A percentile compares a stretch with the other conserved stretches of the same genome.
Conservation (phyloP, 2,113 vertebrate species). For the Vombatus ursinus region DNA sequence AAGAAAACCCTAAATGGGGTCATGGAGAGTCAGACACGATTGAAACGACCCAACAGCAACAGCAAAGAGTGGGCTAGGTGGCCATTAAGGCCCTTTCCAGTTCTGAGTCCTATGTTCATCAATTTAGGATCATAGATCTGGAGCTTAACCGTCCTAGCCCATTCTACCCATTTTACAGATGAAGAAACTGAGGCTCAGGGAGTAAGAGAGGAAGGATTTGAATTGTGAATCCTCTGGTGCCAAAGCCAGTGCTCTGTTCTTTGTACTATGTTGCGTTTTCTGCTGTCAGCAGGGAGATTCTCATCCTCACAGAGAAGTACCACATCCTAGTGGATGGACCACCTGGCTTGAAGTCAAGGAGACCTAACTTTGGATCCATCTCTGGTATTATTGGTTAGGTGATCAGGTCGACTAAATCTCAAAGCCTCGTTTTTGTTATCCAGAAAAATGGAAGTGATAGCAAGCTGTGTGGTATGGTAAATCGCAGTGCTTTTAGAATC, state of each 20-base stretch:
- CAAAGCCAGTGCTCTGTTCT: no score
- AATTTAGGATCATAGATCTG: neutral
- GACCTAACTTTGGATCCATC: neutral
- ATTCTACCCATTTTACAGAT: neutral
- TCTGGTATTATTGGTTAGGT: neutral
- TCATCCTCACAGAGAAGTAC: neutral
- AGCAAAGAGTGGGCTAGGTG: neutral
- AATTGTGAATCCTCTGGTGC: no score
- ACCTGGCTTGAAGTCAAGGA: neutral
- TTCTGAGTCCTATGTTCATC: neutral
- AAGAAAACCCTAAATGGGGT: no score
- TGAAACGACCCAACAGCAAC: no score
- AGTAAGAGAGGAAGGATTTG: no score
- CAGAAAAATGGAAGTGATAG: neutral
- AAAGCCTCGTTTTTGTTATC: neutral
- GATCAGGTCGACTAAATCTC: neutral
- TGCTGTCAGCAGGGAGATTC: neutral
- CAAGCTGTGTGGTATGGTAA: neutral
- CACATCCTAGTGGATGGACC: neutral
- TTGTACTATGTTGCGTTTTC: no score
- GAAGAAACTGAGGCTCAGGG: neutral
- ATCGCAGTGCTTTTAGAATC: neutral
- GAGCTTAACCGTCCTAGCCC: neutral
- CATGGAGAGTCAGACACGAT: no score
- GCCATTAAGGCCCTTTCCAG: no score